These are phyloP conservation scores for Oscheius sp. DNA, from an alignment of 2,888 invertebrate species.

Conservation along the genomic window DNA sequence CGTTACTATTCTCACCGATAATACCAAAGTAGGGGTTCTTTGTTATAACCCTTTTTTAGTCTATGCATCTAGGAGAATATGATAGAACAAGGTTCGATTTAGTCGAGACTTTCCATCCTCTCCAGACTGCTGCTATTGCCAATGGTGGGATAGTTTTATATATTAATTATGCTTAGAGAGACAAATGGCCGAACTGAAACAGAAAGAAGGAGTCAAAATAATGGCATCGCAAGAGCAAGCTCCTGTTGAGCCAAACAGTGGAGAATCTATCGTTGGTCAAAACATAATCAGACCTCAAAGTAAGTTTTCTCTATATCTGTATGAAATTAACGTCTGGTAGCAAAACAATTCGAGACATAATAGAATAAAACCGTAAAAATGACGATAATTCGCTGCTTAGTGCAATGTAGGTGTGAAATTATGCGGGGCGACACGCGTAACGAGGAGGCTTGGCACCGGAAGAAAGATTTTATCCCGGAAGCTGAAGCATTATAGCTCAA, in stretches of 20 bases:
- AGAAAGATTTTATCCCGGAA: constrained; percentile 16
- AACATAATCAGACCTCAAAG: constrained; percentile 33
- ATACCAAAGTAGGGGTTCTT: constrained; percentile 15
- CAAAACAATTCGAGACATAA: too few species aligned
- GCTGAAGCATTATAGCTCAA: too few species aligned
- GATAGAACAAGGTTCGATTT: constrained; percentile 53
- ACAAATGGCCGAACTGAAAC: constrained; percentile 36
- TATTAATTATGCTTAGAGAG: constrained; percentile 30
- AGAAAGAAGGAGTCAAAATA: constrained; percentile 31
- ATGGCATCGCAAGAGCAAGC: constrained; percentile 39
- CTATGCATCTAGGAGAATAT: constrained; percentile 49
- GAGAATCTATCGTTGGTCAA: constrained; percentile 25
- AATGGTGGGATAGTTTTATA: constrained; percentile 34
- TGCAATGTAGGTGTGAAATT: constrained; percentile 28
- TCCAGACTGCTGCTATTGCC: constrained; percentile 47
- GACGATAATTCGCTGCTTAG: too few species aligned
- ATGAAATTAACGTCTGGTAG: neutral
- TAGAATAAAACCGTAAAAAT: too few species aligned
- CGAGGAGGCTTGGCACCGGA: constrained; percentile 19
- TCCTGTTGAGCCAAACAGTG: constrained; percentile 35
- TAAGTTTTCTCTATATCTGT: constrained; percentile 31
- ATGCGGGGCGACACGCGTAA: constrained; percentile 12
- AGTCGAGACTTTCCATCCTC: constrained; percentile 50
- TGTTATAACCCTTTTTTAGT: constrained; percentile 31
- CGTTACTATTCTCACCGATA: constrained; percentile 27